Evolutionary conservation across 2,888 invertebrate genomes (phyloP).

Genomic region (Entomobrya multifasciata): DNA sequence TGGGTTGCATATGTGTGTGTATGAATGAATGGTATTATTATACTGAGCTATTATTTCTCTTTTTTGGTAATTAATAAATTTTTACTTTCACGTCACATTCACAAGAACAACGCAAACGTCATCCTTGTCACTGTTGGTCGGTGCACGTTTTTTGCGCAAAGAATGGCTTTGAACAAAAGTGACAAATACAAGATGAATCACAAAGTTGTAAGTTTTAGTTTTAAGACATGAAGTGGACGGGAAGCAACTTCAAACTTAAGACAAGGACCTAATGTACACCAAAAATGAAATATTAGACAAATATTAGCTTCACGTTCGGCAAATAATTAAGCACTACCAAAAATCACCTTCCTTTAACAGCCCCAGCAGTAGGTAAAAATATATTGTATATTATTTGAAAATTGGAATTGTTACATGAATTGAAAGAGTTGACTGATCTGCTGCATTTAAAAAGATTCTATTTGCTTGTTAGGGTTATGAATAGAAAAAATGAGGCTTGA

Average conservation of each 20-base stretch:
- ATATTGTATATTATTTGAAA: no score
- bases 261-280: no score
- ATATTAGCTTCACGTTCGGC: background rate
- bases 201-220: no score
- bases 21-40: conserved; percentile 42
- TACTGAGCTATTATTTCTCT: no score
- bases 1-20: no score
- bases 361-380: conserved; percentile 12
- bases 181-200: background rate
- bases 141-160: background rate
- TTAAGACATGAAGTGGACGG: background rate
- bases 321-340: conserved; percentile 3
- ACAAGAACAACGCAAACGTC: background rate
- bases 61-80: conserved; percentile 56
- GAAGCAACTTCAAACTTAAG: background rate
- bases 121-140: background rate
- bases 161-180: background rate
- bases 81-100: conserved; percentile 65
- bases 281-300: no score
- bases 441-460: no score
- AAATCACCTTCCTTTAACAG: conserved; percentile 4
- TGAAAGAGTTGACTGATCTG: no score
- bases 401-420: no score
- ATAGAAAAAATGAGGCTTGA: conserved; percentile 17
- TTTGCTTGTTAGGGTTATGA: no score